These are phyloP conservation scores for Perizoma flavofasciatum DNA, from an alignment of 2,888 invertebrate genomes.

Conservation along the genomic window DNA sequence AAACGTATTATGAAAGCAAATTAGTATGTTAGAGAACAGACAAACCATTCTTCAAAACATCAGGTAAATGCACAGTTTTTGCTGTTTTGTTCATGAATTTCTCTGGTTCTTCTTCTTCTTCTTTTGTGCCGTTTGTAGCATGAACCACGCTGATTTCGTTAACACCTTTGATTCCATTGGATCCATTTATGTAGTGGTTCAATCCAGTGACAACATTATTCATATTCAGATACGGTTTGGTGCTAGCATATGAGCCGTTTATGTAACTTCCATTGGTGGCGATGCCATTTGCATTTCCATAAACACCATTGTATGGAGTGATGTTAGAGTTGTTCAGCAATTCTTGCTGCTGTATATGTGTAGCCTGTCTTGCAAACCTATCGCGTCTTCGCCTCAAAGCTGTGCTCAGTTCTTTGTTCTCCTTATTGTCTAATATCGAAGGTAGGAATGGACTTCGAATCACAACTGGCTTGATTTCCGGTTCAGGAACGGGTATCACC, in stretches of 20 bases:
- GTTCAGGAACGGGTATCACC: constrained; percentile 55
- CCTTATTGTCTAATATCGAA: constrained; percentile 64
- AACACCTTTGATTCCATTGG: constrained; percentile 32
- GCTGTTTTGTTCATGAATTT: constrained; percentile 45
- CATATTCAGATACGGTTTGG: constrained; percentile 36
- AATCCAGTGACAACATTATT: constrained; percentile 40
- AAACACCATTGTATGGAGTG: constrained; percentile 57
- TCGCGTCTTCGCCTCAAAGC: constrained; percentile 91
- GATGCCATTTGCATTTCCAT: constrained; percentile 47
- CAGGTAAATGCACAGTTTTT: constrained; percentile 58
- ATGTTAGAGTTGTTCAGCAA: constrained; percentile 63
- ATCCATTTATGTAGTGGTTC: constrained; percentile 30
- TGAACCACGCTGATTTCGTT: constrained; percentile 45
- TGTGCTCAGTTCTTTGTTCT: constrained; percentile 90
- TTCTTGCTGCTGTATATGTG: constrained; percentile 93
- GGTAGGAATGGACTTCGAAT: constrained; percentile 54
- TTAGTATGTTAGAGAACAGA: constrained; percentile 72
- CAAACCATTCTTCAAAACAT: constrained; percentile 77
- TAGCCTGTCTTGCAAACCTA: constrained; percentile 92
- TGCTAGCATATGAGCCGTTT: constrained; percentile 38
- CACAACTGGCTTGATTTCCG: constrained; percentile 46
- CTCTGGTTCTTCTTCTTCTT: constrained; percentile 54
- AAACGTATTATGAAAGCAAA: constrained; percentile 39
- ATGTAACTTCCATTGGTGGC: constrained; percentile 51
- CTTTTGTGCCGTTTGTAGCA: constrained; percentile 23